Percentiles rank a stretch among this genome's conserved stretches.
These are phyloP conservation scores for Okamejei kenojei DNA, from an alignment of 2,797 vertebrate genomes.

Conservation along the genomic window DNA sequence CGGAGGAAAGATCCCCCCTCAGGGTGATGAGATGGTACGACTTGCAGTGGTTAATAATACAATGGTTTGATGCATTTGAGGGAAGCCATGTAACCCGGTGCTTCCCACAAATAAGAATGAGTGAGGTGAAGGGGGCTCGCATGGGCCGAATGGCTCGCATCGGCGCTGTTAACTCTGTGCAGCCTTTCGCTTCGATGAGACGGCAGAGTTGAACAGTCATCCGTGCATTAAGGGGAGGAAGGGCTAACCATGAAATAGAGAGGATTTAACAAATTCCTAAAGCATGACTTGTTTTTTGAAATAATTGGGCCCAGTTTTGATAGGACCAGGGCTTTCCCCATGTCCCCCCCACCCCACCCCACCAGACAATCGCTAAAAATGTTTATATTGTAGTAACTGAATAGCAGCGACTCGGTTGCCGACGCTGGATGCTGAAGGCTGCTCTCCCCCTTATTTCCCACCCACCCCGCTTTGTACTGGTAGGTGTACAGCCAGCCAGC, in stretches of 20 bases:
- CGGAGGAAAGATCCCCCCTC: neutral
- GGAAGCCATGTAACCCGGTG: no score
- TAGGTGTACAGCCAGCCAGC: neutral
- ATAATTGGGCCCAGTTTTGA: neutral
- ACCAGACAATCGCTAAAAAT: neutral
- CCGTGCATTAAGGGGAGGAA: no score
- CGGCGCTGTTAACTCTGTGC: neutral
- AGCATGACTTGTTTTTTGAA: neutral
- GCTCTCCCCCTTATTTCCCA: neutral
- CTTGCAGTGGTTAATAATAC: no score
- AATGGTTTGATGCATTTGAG: no score
- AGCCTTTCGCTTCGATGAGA: neutral
- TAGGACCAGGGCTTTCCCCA: neutral
- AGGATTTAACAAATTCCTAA: slow-evolving; percentile 10
- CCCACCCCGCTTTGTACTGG: neutral
- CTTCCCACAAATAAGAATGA: no score
- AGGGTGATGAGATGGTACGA: neutral
- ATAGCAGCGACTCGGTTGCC: neutral
- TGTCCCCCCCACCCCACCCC: no score
- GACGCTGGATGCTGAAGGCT: neutral
- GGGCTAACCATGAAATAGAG: no score
- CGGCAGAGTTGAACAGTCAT: no score
- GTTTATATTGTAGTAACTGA: neutral
- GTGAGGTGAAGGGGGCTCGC: neutral
- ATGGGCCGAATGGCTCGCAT: neutral